phyloP scores from a whole-genome alignment of 2,888 invertebrate genomes.

The Phyllotreta striolata region DNA sequence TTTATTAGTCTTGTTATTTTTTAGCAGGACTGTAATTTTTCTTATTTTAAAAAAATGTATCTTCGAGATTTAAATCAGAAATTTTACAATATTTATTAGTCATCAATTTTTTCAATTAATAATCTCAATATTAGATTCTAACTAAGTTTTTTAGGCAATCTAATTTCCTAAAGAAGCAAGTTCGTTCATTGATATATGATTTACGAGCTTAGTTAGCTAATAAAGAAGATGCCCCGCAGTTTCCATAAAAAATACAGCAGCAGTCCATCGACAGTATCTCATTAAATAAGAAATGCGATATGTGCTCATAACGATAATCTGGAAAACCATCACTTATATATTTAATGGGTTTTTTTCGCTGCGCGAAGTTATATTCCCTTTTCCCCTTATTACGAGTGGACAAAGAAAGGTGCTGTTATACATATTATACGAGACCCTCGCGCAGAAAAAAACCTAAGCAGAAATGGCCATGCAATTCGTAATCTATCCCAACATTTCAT shows the following conservation, averaged over 20 bases:
- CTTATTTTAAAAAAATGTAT: too few species aligned
- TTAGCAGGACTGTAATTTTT: background rate
- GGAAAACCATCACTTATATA: slow-evolving; percentile 53
- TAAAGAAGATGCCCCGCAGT: slow-evolving; percentile 19
- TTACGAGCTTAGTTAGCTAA: slow-evolving; percentile 19
- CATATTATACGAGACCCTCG: slow-evolving; percentile 54
- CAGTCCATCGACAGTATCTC: slow-evolving; percentile 46
- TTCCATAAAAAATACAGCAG: slow-evolving; percentile 21
- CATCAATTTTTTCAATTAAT: too few species aligned
- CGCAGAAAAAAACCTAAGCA: slow-evolving; percentile 58
- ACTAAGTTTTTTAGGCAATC: too few species aligned
- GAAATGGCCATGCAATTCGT: slow-evolving; percentile 58
- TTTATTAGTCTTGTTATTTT: slow-evolving; percentile 7
- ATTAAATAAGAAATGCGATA: slow-evolving; percentile 53
- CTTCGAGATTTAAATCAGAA: too few species aligned
- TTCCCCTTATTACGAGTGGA: slow-evolving; percentile 53
- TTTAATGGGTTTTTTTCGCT: slow-evolving; percentile 53
- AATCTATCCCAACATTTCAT: slow-evolving; percentile 59
- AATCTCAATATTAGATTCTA: too few species aligned
- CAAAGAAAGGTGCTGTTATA: slow-evolving; percentile 52
- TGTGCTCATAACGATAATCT: slow-evolving; percentile 52
- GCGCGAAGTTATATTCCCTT: slow-evolving; percentile 37
- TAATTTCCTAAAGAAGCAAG: too few species aligned
- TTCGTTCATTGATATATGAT: slow-evolving; percentile 20
- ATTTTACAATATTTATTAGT: too few species aligned